phyloP scores from a whole-genome alignment of 35 echinoderm and acorn worm genomes.

The Nesometra sesokonis region DNA sequence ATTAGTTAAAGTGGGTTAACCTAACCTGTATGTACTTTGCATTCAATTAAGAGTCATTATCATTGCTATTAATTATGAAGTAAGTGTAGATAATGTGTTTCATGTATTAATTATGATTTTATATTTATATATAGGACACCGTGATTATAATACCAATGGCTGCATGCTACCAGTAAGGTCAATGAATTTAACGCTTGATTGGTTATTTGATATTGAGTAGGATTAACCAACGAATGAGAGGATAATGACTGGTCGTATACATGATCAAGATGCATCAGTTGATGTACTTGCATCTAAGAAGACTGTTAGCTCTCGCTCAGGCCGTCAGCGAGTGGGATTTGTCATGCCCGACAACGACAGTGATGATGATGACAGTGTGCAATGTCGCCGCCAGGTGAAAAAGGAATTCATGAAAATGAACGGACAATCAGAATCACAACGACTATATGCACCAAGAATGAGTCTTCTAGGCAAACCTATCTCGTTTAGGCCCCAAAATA shows the following conservation, averaged over 20 bases:
- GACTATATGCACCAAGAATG: constrained; percentile 79
- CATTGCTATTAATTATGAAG: not conserved
- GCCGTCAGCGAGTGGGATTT: constrained; percentile 70
- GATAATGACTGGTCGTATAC: not conserved
- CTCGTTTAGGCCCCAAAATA: constrained; percentile 65
- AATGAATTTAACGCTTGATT: not conserved
- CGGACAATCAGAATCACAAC: constrained; percentile 41
- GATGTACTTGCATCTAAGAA: not conserved
- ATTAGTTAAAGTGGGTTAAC: too few relatives aligned
- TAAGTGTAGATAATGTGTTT: not conserved
- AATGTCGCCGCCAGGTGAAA: constrained; percentile 90
- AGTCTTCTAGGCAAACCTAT: constrained; percentile 94
- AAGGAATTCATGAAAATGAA: constrained; percentile 94
- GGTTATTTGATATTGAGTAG: not conserved
- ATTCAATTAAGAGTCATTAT: too few relatives aligned
- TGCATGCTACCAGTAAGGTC: not conserved
- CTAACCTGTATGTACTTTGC: too few relatives aligned
- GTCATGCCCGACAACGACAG: constrained; percentile 48
- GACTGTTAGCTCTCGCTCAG: not conserved
- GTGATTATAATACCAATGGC: not conserved
- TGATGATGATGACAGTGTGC: constrained; percentile 64
- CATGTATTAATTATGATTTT: not conserved
- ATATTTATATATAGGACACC: not conserved
- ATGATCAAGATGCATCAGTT: not conserved
- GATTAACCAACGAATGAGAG: not conserved